Base-by-base conservation (phyloP, 2,888 invertebrate genomes). In the Agrotis segetum region DNA sequence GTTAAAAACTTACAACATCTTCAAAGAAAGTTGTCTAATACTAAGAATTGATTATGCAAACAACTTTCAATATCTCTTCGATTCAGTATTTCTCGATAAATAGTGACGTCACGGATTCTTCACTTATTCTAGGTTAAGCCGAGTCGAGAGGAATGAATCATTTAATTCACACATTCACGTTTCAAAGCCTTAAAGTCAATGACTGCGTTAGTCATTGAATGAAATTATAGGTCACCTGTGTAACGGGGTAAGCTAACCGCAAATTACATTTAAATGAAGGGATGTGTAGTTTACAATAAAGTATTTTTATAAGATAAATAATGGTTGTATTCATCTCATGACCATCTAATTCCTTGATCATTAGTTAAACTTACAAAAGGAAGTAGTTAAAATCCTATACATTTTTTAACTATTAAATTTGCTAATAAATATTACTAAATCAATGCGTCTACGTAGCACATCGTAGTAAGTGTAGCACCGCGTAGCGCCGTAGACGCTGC, bases 191-290 rank as follows among this genome's bases (percentile, higher is more conserved):
- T 56, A 16, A 47, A 68, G 76, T 71, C 71, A 79, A 66, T 64
- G 80, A 74, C 75, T 67, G 52, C 7, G 60, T 75, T 79, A 66
- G 71, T 80, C 67, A 75, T 64, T 67, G 53, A 46, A 55, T 71
- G 53, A 67, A 79, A 79, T 75, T 75, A 71, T 67, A 67, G 71
- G 80, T 68, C 79, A 63, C 29, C 21, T 65, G 64, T 24, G 65
- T 40, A 24, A 14, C 17, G 64, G 50, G 56, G 79, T 62, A 24
- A 65, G 29, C 16, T 58, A 62, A 50, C 66, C 44, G 56, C 69
- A 69, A 46, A 52, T 46, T 52, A 11, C 11, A 52, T 19, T 11
- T 49, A 0, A 49, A 60, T 29, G 56, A 19, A 40, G 40, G 69
- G 60, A 61, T 75, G 46, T 63, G 44, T 16, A 50, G 2, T 49